These are phyloP conservation scores for Amazona guildingii DNA, from an alignment of 2,113 vertebrate genomes.

Conservation along the genomic window DNA sequence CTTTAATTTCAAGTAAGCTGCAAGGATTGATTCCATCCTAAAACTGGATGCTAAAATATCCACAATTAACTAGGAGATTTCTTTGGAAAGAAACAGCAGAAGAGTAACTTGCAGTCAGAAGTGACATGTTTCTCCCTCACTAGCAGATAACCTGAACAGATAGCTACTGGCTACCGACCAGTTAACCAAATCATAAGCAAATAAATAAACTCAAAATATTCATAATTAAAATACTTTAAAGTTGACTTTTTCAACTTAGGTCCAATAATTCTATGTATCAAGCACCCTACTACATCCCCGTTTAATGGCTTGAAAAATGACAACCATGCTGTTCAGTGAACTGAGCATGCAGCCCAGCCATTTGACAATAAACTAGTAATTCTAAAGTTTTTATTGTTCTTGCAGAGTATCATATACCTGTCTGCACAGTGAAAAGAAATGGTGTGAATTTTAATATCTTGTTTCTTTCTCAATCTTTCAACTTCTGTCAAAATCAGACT, in stretches of 20 bases:
- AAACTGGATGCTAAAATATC: not conserved
- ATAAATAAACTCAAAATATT: not conserved
- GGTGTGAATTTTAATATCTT: slow-evolving; percentile 74
- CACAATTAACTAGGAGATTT: not conserved
- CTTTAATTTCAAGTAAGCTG: not conserved
- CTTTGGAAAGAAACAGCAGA: not conserved
- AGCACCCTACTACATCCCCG: not conserved
- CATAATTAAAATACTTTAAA: not conserved
- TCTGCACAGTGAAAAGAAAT: slow-evolving; percentile 73
- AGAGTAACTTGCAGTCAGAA: not conserved
- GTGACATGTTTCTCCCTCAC: not conserved
- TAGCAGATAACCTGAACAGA: not conserved
- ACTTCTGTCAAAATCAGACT: slow-evolving; percentile 72
- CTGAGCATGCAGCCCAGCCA: not conserved
- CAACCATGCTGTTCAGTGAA: not conserved
- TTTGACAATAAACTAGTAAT: not conserved
- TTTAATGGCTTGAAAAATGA: not conserved
- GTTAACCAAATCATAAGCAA: not conserved
- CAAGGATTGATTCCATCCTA: not conserved
- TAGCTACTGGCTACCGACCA: not conserved
- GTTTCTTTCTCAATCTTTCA: slow-evolving; percentile 54
- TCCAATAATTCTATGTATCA: not conserved
- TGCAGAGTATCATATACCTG: slow-evolving; percentile 63
- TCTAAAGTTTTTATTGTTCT: not conserved
- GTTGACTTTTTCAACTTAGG: not conserved